A percentile compares a stretch with the other conserved stretches of the same genome.
These are phyloP conservation scores for Leucosticte australis DNA, from an alignment of 2,113 vertebrate genomes.

Conservation along the genomic window DNA sequence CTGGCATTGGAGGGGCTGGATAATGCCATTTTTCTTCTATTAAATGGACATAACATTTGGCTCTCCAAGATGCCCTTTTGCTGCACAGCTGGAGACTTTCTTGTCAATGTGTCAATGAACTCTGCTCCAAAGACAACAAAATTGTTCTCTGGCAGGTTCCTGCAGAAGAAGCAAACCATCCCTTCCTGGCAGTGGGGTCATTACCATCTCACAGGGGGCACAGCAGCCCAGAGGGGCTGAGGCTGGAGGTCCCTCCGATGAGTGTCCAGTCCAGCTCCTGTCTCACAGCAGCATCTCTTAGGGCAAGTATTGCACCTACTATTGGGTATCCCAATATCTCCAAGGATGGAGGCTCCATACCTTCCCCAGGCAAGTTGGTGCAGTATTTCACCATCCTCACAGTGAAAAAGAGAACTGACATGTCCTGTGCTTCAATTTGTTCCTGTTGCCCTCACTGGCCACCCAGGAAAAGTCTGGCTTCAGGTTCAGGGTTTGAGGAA, in stretches of 20 bases:
- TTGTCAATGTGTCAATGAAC: background rate
- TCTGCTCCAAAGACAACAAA: background rate
- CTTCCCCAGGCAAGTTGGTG: background rate
- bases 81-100: background rate
- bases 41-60: background rate
- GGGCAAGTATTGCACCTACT: background rate
- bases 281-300: background rate
- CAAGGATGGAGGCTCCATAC: background rate
- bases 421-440: background rate
- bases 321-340: background rate
- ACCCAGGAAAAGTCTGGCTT: background rate
- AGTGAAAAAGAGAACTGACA: background rate
- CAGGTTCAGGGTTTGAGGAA: background rate
- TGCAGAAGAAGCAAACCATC: background rate
- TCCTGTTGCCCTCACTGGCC: background rate
- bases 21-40: background rate
- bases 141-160: background rate
- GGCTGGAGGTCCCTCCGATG: background rate
- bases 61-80: background rate
- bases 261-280: fast-evolving
- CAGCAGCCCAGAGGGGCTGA: background rate
- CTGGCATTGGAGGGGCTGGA: background rate
- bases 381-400: background rate
- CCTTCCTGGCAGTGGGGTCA: background rate
- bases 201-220: background rate